Conservation (phyloP, 2,888 invertebrate genomes). For the Chrysomela aeneicollis region DNA sequence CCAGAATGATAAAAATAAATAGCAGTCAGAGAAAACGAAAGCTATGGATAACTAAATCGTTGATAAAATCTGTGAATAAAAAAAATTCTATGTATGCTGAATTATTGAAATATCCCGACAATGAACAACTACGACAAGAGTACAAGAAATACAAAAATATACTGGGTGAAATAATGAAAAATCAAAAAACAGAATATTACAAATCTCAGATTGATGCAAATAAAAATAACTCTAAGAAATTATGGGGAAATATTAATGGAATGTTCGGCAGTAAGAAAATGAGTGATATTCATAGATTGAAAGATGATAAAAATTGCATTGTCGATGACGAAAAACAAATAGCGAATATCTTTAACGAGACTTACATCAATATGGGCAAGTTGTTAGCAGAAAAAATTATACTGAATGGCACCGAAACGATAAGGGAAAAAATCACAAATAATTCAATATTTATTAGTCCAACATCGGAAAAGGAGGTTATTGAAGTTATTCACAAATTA, state of each 20-base stretch:
- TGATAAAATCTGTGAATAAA: neutral
- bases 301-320: slow-evolving; percentile 1
- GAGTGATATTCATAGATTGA: neutral
- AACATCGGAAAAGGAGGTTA: neutral
- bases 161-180: neutral
- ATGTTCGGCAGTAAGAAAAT: neutral
- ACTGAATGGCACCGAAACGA: neutral
- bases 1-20: too few species aligned
- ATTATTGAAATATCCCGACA: slow-evolving; percentile 1
- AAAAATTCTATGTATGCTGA: neutral
- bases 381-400: neutral
- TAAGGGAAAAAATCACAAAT: neutral
- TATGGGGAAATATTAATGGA: slow-evolving; percentile 6
- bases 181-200: neutral
- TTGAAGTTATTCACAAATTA: neutral
- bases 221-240: neutral
- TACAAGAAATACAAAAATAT: slow-evolving; percentile 7
- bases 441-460: neutral
- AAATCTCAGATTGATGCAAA: neutral
- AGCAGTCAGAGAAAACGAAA: too few species aligned
- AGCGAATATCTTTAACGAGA: neutral
- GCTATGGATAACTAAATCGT: too few species aligned
- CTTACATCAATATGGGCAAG: neutral
- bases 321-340: neutral
- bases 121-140: slow-evolving; percentile 4